Conservation (phyloP, 1,140 invertebrate species). For the Grapholita molesta region DNA sequence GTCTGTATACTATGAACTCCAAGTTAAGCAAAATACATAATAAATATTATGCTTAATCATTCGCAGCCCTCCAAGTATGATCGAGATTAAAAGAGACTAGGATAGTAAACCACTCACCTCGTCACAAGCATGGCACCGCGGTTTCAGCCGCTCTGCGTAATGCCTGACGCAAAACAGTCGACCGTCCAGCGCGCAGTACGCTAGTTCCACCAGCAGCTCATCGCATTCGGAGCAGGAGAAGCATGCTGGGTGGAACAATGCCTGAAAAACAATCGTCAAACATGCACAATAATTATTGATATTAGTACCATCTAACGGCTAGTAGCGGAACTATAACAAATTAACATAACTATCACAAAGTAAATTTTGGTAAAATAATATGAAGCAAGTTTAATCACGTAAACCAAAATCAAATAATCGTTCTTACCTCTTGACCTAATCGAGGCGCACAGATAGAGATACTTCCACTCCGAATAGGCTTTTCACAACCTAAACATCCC, state of each 20-base stretch:
- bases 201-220: constrained; percentile 93
- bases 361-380: neutral
- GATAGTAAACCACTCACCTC: constrained; percentile 84
- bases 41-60: too few species aligned
- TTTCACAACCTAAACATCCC: constrained; percentile 76
- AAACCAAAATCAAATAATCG: constrained; percentile 9
- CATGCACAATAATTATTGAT: constrained; percentile 48
- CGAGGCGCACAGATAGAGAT: constrained; percentile 77
- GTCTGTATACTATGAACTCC: too few species aligned
- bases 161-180: constrained; percentile 94
- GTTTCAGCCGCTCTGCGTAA: constrained; percentile 95
- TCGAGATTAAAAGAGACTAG: too few species aligned
- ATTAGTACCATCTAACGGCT: constrained; percentile 32
- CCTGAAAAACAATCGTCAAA: constrained; percentile 42
- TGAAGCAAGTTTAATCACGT: neutral
- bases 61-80: too few species aligned
- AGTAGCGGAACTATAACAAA: constrained; percentile 28
- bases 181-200: constrained; percentile 93
- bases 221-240: constrained; percentile 92
- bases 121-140: constrained; percentile 95
- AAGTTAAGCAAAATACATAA: too few species aligned
- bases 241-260: constrained; percentile 92
- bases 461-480: constrained; percentile 75
- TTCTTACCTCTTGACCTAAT: constrained; percentile 73
- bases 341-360: neutral